Conservation (phyloP, 2,113 vertebrate species). For the Chaetodon trifascialis region DNA sequence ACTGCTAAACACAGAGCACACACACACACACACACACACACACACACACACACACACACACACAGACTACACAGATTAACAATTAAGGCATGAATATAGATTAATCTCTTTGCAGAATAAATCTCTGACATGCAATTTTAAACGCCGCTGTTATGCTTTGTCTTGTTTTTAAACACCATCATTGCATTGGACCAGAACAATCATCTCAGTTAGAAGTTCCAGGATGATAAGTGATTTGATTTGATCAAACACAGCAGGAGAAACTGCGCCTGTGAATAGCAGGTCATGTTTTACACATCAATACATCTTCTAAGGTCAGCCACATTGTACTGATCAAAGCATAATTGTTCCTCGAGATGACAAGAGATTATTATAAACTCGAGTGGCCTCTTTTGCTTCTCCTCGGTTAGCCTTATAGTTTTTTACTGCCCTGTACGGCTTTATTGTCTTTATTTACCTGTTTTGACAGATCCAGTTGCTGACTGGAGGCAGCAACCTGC, state of each 20-base stretch:
- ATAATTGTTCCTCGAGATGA: constrained; percentile 52
- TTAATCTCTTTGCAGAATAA: constrained; percentile 27
- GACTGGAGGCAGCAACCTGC: constrained; percentile 52
- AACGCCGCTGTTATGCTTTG: background rate
- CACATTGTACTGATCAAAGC: constrained; percentile 2
- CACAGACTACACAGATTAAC: constrained; percentile 38
- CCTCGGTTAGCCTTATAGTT: constrained; percentile 59
- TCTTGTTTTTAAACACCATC: background rate
- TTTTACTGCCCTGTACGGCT: constrained; percentile 54
- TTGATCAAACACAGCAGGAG: background rate
- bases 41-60: too few relatives aligned
- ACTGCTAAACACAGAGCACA: constrained; percentile 65
- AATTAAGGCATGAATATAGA: constrained; percentile 46
- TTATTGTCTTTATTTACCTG: constrained; percentile 68
- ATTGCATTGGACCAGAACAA: constrained; percentile 7
- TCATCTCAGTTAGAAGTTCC: background rate
- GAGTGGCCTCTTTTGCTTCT: constrained; percentile 70
- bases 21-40: too few relatives aligned
- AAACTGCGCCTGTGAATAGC: constrained; percentile 11
- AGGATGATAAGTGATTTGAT: background rate
- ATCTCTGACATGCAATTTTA: constrained; percentile 15
- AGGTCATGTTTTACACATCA: constrained; percentile 8
- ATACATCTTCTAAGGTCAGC: constrained; percentile 39
- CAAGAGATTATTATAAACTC: constrained; percentile 41
- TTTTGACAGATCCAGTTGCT: constrained; percentile 71